Evolutionary conservation across 2,113 vertebrate genomes (phyloP), one percentile per base, ranked within the genome.

Genomic region (Phylloscopus trochiloides): DNA sequence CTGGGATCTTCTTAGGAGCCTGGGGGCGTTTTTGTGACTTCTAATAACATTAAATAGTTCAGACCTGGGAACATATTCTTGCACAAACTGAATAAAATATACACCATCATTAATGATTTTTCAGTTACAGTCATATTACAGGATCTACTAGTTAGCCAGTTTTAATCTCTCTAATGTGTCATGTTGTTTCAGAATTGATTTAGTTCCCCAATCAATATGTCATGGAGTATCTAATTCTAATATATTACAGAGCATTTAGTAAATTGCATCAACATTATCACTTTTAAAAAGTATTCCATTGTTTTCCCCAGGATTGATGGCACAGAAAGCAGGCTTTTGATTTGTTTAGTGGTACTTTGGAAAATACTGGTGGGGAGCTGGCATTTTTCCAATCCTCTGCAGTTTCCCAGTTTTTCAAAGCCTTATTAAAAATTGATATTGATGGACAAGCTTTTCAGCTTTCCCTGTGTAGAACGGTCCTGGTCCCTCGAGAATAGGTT

Each of bases 381-480:
- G 82, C 48, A 14, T 86, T 88, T 77, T 80, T 83, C 72, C 90
- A 88, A 5, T 32, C 52, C 7, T 80, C 59, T 74, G 63, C 75
- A 88, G 42, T 72, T 88, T 80, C 75, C 7, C 48, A 77, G 51
- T 40, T 76, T 92, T 95, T 90, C 82, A 73, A 67, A 77, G 51
- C 31, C 55, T 63, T 88, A 86, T 93, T 90, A 95, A 92, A 95
- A 96, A 90, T 94, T 90, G 1, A 83, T 95, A 31, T 7, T 66
- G 59, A 90, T 81, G 79, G 88, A 51, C 72, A 67, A 77, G 78
- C 28, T 92, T 90, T 95, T 71, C 63, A 92, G 76, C 65, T 67
- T 65, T 79, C 72, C n/a, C 21, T 12, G 10, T 29, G 21, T 43
- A 29, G 65, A 85, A n/a, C 0, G 0, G 17, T 86, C 78, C 86